Evolutionary conservation across 2,888 invertebrate genomes (phyloP), one percentile per base, ranked within the genome.

Genomic region (Polyploca ridens): DNA sequence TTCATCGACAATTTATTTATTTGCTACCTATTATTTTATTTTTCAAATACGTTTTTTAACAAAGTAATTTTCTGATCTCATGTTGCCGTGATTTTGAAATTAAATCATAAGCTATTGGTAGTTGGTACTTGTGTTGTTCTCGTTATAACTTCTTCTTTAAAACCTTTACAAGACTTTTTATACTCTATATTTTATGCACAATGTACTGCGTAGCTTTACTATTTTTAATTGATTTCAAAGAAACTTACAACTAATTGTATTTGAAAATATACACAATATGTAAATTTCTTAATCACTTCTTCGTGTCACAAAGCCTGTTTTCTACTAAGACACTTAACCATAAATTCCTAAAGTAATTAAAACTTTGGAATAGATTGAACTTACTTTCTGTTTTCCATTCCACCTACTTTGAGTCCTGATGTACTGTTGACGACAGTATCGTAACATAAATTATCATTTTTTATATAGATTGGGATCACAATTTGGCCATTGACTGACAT

Each of bases 331-430:
- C 19, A 19, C 54, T 4, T 19, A 54, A 19, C 54, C 54, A 54
- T 54, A 54, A 54, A 54, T 54, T 54, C 19, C 54, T 54, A 8
- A 54, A 54, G 54, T 54, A 54, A 54, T 54, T 54, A 54, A 54
- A 54, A 54, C 54, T 54, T 54, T 54, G 54, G 54, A 54, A 19
- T 19, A 19, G 19, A 19, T 19, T 16, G 49, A 49, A 54, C 54
- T 54, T 54, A 54, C 19, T 19, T 54, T 54, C 14, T 54, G 54
- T 54, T 54, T 54, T 54, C 19, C 54, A 54, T 54, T 49, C 49
- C 16, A 7, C 54, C 54, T 54, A 27, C 27, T 1, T 27, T 27
- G 27, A 1, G 6, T 49, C 6, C 8, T 10, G 8, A 38, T 10
- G 38, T 38, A 1, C 10, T 0, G 38, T 38, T 38, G 10, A 1